phyloP scores from a whole-genome alignment of 2,113 vertebrate species.

The Chascanopsetta lugubris region DNA sequence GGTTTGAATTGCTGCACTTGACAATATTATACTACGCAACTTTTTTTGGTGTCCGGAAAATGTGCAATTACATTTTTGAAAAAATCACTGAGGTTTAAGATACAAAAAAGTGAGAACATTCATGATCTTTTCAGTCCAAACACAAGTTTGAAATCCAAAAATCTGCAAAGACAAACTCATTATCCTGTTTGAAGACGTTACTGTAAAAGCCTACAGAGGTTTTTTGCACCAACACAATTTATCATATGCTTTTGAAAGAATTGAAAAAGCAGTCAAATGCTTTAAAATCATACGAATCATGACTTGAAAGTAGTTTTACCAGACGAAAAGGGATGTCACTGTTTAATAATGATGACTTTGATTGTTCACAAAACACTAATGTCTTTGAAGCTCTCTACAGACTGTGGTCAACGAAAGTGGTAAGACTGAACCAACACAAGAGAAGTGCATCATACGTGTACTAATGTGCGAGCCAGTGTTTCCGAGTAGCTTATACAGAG shows the following conservation, averaged over 20 bases:
- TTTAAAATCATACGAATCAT: background rate
- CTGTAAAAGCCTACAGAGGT: conserved; percentile 6
- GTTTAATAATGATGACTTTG: conserved; percentile 12
- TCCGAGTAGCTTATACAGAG: conserved; percentile 58
- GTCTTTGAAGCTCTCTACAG: conserved; percentile 57
- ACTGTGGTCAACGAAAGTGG: conserved; percentile 11
- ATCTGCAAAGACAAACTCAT: background rate
- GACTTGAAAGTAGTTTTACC: conserved; percentile 16
- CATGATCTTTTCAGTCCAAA: conserved; percentile 31
- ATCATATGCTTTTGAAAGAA: background rate
- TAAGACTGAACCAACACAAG: conserved; percentile 2
- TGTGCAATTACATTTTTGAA: conserved; percentile 40
- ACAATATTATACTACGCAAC: conserved; percentile 27
- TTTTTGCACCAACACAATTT: conserved; percentile 31
- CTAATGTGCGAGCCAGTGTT: conserved; percentile 34
- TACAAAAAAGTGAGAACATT: conserved; percentile 33
- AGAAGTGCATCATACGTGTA: conserved; percentile 14
- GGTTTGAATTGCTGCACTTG: conserved; percentile 12
- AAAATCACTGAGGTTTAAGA: background rate
- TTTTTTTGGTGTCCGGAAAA: conserved; percentile 60
- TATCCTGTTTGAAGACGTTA: background rate
- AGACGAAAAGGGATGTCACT: conserved; percentile 9
- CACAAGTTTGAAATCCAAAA: background rate
- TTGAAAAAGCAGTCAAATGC: conserved; percentile 29
- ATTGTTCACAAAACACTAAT: conserved; percentile 43